phyloP scores from a whole-genome alignment of 2,888 invertebrate species.

The Pelosia muscerda region DNA sequence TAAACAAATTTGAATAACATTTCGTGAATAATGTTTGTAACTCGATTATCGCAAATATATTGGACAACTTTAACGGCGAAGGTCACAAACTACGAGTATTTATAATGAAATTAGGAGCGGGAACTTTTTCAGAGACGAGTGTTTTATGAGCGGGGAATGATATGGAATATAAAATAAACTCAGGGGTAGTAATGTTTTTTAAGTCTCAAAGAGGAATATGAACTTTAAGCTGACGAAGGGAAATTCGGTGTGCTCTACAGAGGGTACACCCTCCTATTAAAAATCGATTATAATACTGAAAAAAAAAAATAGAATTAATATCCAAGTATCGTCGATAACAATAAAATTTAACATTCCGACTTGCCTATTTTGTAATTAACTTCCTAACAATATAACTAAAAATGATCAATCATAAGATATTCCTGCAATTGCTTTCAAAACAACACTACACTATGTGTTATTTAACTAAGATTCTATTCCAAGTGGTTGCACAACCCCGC shows the following conservation, averaged over 20 bases:
- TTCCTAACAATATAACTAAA: background rate
- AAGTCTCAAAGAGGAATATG: background rate
- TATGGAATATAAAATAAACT: background rate
- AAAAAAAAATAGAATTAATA: background rate
- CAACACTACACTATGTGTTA: background rate
- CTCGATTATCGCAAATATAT: slow-evolving; percentile 38
- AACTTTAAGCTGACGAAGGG: background rate
- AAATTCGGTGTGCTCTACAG: background rate
- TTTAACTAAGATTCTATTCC: slow-evolving; percentile 25
- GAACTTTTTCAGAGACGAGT: background rate
- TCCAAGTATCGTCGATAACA: background rate
- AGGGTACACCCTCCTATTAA: background rate
- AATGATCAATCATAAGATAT: too few relatives aligned
- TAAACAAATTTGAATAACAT: slow-evolving; percentile 45
- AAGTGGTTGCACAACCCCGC: slow-evolving; percentile 41
- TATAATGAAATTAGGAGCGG: slow-evolving; percentile 37
- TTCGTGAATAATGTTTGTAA: slow-evolving; percentile 39
- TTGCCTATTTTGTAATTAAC: too few relatives aligned
- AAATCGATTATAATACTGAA: background rate
- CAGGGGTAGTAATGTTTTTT: background rate
- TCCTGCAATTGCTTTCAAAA: background rate
- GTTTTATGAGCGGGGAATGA: slow-evolving; percentile 1
- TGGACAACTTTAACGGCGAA: slow-evolving; percentile 31
- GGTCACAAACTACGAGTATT: slow-evolving; percentile 47
- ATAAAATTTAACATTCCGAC: background rate